Evolutionary conservation across 2,888 invertebrate genomes (phyloP), one percentile per base, ranked within the genome.

Genomic region (Campoplex capitator): DNA sequence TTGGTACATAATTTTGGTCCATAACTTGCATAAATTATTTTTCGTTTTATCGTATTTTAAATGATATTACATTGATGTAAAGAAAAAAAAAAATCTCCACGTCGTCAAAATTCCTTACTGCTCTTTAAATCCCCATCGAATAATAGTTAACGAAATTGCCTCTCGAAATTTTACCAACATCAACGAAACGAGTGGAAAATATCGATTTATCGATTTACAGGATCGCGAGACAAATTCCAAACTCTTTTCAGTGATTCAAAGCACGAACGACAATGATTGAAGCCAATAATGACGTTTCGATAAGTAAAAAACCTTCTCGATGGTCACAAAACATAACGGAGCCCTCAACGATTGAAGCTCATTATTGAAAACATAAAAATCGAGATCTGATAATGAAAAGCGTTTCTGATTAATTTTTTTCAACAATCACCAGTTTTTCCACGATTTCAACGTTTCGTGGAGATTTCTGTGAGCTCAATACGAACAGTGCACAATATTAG

Each of bases 401-500:
- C n/a, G n/a, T 45, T 38, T 42, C 3, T 13, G 11, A 16, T 71
- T 71, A 2, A 51, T 32, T 18, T 51, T 13, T 35, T 38, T 38
- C 6, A 35, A 35, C 7, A 16, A 35, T 56, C 7, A 48, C 48
- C 3, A 38, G 16, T 0, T 62, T 62, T 62, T 62, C 13, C 3
- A 28, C 4, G 1, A 16, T 16, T 62, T 32, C 1, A 3, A 62
- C 62, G 6, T 32, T 16, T 13, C 2, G n/a, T 67, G 38, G 18
- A 3, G 28, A 71, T 71, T 71, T 48, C 3, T 9, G 9, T 32
- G 70, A 32, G 23, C 42, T 42, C 32, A 18, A 51, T 71, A 68
- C 18, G 28, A 23, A 32, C 28, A 42, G 28, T 18, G 68, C 35
- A 51, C 62, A 51, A 65, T 75, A 35, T 54, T 79, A 42, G 65